Conservation (phyloP, 2,797 vertebrate species). For the Trematomus bernacchii region DNA sequence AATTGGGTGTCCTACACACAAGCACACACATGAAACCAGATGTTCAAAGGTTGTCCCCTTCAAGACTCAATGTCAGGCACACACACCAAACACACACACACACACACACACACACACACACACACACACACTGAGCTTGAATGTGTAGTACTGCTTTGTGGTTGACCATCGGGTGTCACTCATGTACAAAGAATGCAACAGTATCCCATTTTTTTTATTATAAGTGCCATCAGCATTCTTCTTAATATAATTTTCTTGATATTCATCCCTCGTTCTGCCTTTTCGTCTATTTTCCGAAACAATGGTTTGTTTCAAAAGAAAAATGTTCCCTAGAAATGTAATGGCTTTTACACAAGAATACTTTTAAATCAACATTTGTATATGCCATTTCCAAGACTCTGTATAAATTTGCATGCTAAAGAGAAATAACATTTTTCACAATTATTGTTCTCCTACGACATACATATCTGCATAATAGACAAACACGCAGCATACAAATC, state of each 20-base stretch:
- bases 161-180: slow-evolving; percentile 82
- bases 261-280: background rate
- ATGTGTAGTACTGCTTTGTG: slow-evolving; percentile 39
- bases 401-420: slow-evolving; percentile 23
- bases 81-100: slow-evolving; percentile 1
- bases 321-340: background rate
- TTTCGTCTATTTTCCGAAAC: background rate
- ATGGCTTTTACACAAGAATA: background rate
- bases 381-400: background rate
- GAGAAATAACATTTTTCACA: background rate
- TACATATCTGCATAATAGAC: slow-evolving; percentile 12
- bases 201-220: slow-evolving; percentile 5
- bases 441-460: background rate
- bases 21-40: background rate
- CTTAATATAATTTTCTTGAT: background rate
- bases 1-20: slow-evolving; percentile 24
- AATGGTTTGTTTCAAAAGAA: background rate
- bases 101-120: background rate
- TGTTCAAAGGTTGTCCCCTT: background rate
- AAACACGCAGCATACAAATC: slow-evolving; percentile 21
- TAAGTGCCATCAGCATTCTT: background rate
- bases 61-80: background rate
- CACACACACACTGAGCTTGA: slow-evolving; percentile 31
- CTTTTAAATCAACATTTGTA: slow-evolving; percentile 4
- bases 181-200: slow-evolving; percentile 66